Evolutionary conservation across 2,888 invertebrate species (phyloP), one percentile per base, ranked within the genome.

Genomic region (Napeogenes sylphis): DNA sequence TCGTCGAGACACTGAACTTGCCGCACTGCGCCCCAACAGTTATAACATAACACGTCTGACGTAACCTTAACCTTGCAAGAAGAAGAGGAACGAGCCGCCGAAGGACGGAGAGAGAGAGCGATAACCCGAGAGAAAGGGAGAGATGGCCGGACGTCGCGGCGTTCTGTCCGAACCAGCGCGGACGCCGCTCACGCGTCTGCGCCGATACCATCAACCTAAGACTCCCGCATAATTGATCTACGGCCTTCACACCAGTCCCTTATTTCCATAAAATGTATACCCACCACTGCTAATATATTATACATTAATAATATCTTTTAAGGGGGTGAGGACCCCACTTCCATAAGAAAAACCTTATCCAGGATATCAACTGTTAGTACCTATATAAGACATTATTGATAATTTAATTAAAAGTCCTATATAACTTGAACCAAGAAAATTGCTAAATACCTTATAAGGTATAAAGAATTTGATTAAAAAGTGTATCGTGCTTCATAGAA

Each of bases 61-160:
- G 90, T 90, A 90, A 90, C 90, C 90, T 90, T 90, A 90, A 90
- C 90, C 90, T 90, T 90, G 90, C 90, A 87, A 89, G 90, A 90
- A 90, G 89, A 88, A 90, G 90, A 88, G 90, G 89, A 89, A 88
- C 86, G 81, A 85, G 79, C 86, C 78, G 81, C 82, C 88, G 88
- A 90, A 89, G 90, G 89, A 89, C 89, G 88, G 90, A 89, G 84
- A 86, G 88, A 90, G 89, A 90, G 85, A 78, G 88, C 89, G 76
- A 88, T 87, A 90, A 81, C 77, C 75, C 71, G 85, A 84, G 85
- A 86, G 89, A 90, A 87, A 88, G 87, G 87, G 90, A 91, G 85
- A 87, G 88, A 87, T 83, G 73, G 71, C 69, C 75, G 71, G 69
- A 68, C 70, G 68, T 69, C 70, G 68, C 63, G 65, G 63, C 66